phyloP scores from a whole-genome alignment of 2,888 invertebrate genomes.

The Drosophila melanosoma region DNA sequence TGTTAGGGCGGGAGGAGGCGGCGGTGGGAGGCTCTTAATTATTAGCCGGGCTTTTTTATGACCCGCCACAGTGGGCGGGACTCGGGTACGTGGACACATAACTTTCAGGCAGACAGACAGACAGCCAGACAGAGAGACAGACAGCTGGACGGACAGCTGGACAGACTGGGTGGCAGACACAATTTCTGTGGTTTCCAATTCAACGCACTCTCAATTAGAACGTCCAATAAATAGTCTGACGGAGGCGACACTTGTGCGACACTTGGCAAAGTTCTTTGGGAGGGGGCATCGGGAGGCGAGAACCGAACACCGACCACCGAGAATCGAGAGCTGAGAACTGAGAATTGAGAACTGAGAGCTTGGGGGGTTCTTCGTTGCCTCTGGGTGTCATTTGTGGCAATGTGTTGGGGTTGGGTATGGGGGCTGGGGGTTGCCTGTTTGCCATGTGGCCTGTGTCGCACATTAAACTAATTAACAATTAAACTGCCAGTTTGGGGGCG shows the following conservation, averaged over 20 bases:
- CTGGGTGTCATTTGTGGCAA: slow-evolving; percentile 26
- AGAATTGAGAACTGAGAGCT: background rate
- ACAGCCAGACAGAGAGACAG: slow-evolving; percentile 35
- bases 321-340: background rate
- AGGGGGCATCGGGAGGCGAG: background rate
- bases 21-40: slow-evolving; percentile 61
- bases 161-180: slow-evolving; percentile 32
- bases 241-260: slow-evolving; percentile 70
- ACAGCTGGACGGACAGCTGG: slow-evolving; percentile 36
- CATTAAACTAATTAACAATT: slow-evolving; percentile 80
- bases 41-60: slow-evolving; percentile 77
- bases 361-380: slow-evolving; percentile 49
- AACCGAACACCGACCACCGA: background rate
- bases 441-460: slow-evolving; percentile 77
- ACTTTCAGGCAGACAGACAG: slow-evolving; percentile 38
- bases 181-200: slow-evolving; percentile 80
- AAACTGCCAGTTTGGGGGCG: slow-evolving; percentile 63
- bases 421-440: background rate
- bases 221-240: slow-evolving; percentile 74
- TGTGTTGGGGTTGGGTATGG: background rate
- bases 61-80: slow-evolving; percentile 55
- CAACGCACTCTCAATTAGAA: slow-evolving; percentile 79
- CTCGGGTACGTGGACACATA: slow-evolving; percentile 49
- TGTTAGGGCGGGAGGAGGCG: slow-evolving; percentile 17
- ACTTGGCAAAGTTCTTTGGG: slow-evolving; percentile 34